Conservation (phyloP, 2,113 vertebrate species). For the Megaptera novaeangliae region DNA sequence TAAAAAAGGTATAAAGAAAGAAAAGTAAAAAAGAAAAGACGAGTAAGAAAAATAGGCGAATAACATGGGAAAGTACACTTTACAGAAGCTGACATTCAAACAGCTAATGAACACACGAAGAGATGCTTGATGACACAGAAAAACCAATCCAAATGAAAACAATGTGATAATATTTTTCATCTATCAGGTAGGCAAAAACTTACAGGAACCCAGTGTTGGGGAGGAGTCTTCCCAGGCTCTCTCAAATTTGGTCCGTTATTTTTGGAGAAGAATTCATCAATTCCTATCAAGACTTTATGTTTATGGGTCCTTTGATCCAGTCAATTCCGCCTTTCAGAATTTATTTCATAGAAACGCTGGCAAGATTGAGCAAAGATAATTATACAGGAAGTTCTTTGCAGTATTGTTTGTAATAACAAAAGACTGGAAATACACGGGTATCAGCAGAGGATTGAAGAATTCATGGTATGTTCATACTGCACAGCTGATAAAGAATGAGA, state of each 20-base stretch:
- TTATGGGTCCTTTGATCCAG: neutral
- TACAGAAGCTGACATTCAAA: neutral
- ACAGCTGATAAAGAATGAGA: neutral
- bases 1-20: neutral
- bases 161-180: neutral
- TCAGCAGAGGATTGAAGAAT: neutral
- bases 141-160: neutral
- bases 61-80: neutral
- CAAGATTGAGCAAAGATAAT: neutral
- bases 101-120: neutral
- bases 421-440: neutral
- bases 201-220: neutral
- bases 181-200: neutral
- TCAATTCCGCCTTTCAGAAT: neutral
- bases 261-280: neutral
- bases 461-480: neutral
- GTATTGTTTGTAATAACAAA: neutral
- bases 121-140: neutral
- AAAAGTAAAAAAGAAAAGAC: neutral
- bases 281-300: neutral
- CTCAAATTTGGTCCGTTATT: neutral
- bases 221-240: neutral
- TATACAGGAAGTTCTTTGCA: neutral
- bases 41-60: neutral
- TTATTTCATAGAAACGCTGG: conserved; percentile 1